Conservation (phyloP, 2,888 invertebrate genomes). For the Graphium colonna region DNA sequence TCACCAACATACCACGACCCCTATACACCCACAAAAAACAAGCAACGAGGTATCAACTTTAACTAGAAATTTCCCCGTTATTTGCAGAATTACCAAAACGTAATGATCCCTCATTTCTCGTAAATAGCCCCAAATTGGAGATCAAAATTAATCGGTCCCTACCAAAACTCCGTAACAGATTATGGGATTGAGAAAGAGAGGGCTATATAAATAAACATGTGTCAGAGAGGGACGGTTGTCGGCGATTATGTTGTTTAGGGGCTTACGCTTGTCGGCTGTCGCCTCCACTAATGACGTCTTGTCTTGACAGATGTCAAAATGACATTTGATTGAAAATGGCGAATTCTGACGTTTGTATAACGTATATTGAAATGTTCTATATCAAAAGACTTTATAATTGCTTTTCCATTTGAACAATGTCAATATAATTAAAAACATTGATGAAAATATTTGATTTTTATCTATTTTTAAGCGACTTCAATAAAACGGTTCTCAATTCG, state of each 20-base stretch:
- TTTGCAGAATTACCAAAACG: slow-evolving; percentile 9
- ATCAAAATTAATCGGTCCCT: slow-evolving; percentile 25
- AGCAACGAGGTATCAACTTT: not conserved
- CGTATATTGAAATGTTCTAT: not conserved
- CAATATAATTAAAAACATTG: not conserved
- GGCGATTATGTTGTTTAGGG: slow-evolving; percentile 44
- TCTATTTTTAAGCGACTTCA: too few species aligned
- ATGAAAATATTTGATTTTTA: too few species aligned
- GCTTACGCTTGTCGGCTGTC: slow-evolving; percentile 39
- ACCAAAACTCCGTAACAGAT: slow-evolving; percentile 43
- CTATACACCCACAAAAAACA: not conserved
- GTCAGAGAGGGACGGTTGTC: slow-evolving; percentile 32
- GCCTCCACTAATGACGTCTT: slow-evolving; percentile 44
- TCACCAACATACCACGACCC: slow-evolving; percentile 6
- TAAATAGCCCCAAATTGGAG: slow-evolving; percentile 11
- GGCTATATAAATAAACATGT: slow-evolving; percentile 25
- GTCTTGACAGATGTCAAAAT: slow-evolving; percentile 61
- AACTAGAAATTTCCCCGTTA: not conserved
- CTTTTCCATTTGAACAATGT: slow-evolving; percentile 9
- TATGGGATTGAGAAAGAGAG: slow-evolving; percentile 53
- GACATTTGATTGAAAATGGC: slow-evolving; percentile 32
- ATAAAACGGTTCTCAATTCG: too few species aligned
- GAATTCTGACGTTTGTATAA: not conserved
- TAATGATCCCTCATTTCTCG: slow-evolving; percentile 8
- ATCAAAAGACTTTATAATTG: slow-evolving; percentile 6